Evolutionary conservation across 2,797 vertebrate species (phyloP), one percentile per base, ranked within the genome.

Genomic region (Helicolenus hilgendorfi): DNA sequence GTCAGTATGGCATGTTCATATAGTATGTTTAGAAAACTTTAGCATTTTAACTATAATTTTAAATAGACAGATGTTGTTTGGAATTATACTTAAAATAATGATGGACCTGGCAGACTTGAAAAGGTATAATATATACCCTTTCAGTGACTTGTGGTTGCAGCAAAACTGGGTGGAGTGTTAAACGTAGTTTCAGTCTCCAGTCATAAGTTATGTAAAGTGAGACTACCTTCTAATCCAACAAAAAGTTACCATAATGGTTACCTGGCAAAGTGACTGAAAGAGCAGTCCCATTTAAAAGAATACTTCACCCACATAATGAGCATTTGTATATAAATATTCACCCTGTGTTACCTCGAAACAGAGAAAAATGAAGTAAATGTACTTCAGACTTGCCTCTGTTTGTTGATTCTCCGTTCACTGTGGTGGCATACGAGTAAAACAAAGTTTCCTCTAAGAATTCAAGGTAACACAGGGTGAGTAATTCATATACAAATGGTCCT

Each of bases 1-100:
- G 2, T n/a, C 7, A 22, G 4, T 2, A 15, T 14, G 2, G 10
- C 10, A 45, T 2, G 11, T 45, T 26, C 0, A 31, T 31, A 1
- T 33, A 49, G 45, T 49, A 49, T 49, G 20, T 45, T 49, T 8
- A 1, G 18, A 20, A 49, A 20, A 49, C 45, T 49, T 49, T 4
- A 49, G 7, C 18, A 1, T 31, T 18, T n/a, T 22, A n/a, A 29
- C 4, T 60, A 18, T 13, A 13, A 6, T 6, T 58, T 58, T 1
- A 58, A 58, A 58, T 26, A 26, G 45, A 41, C 3, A 20, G 15
- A 11, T 29, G 11, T 53, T 53, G 36, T 55, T 49, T 41, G 26
- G 11, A 27, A 53, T 53, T 20, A n/a, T 10, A n/a, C 20, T n/a
- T 26, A 13, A 58, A 7, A 33, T 0, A 49, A 26, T 62, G 2